These are phyloP conservation scores for Spodoptera picta DNA, from an alignment of 2,888 invertebrate genomes.

Conservation along the genomic window DNA sequence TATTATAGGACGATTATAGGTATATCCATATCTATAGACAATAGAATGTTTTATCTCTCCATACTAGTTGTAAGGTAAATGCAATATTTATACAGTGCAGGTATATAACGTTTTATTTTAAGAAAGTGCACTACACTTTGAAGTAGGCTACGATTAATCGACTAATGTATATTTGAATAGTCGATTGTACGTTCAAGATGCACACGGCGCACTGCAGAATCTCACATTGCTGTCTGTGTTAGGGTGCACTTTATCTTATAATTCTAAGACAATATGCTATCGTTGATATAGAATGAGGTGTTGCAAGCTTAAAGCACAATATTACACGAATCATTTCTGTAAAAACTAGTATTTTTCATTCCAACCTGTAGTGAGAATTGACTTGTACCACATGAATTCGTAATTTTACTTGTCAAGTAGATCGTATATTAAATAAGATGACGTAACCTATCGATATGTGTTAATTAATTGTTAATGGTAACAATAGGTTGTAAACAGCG, in stretches of 20 bases:
- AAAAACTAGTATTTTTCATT: too few species aligned
- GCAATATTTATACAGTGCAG: constrained; percentile 51
- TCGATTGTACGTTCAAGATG: constrained; percentile 15
- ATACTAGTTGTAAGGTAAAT: constrained; percentile 58
- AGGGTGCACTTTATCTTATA: neutral
- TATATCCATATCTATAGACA: constrained; percentile 57
- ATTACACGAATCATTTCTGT: neutral
- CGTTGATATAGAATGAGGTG: neutral
- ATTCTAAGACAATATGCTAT: neutral
- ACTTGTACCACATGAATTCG: too few species aligned
- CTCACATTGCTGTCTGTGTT: constrained; percentile 31
- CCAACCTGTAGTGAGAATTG: too few species aligned
- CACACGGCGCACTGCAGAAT: constrained; percentile 34
- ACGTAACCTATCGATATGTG: too few species aligned
- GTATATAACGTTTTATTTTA: constrained; percentile 42
- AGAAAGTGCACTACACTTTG: constrained; percentile 6
- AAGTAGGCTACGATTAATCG: constrained; percentile 4
- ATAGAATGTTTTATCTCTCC: constrained; percentile 59
- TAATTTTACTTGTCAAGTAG: too few species aligned
- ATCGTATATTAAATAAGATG: too few species aligned
- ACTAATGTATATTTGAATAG: neutral
- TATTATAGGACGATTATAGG: constrained; percentile 55
- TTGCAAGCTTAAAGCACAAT: neutral
- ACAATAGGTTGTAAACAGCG: constrained; percentile 48
- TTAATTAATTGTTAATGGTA: neutral